Evolutionary conservation across 2,113 vertebrate species (phyloP).

Genomic region (Corynorhinus townsendii): DNA sequence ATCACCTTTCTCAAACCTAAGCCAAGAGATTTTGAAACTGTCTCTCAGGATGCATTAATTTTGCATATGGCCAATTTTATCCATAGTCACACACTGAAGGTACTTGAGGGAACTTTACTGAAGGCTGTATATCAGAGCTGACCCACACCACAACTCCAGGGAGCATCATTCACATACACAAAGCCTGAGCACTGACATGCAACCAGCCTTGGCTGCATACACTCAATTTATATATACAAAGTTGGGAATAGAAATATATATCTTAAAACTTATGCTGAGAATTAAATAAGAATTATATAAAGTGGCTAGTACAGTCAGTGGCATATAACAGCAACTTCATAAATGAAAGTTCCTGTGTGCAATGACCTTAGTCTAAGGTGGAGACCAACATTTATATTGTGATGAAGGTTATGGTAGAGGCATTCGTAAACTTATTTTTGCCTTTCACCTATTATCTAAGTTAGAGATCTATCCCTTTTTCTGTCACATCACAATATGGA

Average conservation of each 20-base stretch:
- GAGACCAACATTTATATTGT: neutral
- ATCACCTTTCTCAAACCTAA: neutral
- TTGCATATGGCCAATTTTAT: slow-evolving; percentile 4
- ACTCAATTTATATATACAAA: neutral
- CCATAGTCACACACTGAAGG: neutral
- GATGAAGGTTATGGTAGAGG: neutral
- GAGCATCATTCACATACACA: neutral
- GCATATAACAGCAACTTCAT: neutral
- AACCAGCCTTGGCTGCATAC: neutral
- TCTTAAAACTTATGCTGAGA: neutral
- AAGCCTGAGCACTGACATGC: neutral
- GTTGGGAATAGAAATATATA: neutral
- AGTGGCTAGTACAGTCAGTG: neutral
- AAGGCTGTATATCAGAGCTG: neutral
- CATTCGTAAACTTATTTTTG: neutral
- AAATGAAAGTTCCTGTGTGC: neutral
- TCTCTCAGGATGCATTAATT: neutral
- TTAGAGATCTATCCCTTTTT: slow-evolving; percentile 13
- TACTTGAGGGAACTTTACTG: neutral
- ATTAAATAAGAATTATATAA: slow-evolving; percentile 16
- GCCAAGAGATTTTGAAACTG: neutral
- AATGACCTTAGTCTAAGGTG: neutral
- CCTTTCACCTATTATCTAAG: neutral
- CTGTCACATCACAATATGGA: neutral
- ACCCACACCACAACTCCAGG: neutral